Base-by-base conservation (phyloP, 2,797 vertebrate genomes). In the Ceryle rudis region DNA sequence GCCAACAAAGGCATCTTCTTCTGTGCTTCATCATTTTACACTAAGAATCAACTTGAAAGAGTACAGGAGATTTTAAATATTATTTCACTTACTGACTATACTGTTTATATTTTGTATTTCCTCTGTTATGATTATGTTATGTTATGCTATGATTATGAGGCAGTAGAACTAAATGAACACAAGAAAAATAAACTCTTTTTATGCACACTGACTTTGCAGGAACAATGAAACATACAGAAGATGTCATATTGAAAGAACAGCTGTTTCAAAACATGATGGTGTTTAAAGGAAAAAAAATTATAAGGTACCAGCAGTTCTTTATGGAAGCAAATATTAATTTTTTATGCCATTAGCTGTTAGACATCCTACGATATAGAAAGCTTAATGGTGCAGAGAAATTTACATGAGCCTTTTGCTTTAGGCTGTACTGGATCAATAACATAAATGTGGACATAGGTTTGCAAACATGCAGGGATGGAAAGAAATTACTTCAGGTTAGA, bases 221-320 rank as follows among this genome's bases (percentile, higher is more conserved):
- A 92, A 93, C 15, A 90, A 55, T 29, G 46, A 78, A 82, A 86
- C 29, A 71, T 23, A 81, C 18, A 81, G 37, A 91, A 81, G 86
- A 85, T 54, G 28, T 75, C 13, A 79, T 58, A 54, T 19, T 83
- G 20, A 58, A 75, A 23, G 51, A 94, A 44, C 14, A 91, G 17
- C 5, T 57, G 6, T 57, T 96, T 94, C 52, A 84, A 91, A 92
- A 94, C 42, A 64, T 21, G 94, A 86, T 11, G 22, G 4, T 81
- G 17, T 66, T 33, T 46, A 91, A 87, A 90, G 33, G 22, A 86
- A 25, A 95, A 91, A 81, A 61, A 1, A 3, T 57, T 65, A 47
- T 25, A 65, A 58, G 11, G 13, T 74, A 18, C 22, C 39, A 81
- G n/a, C 8, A 86, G 19, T 21, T 74, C 61, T 89, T 89, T 44